A percentile compares a stretch with the other conserved stretches of the same genome.
Evolutionary conservation across 2,797 vertebrate genomes (phyloP).

Genomic region (Tachyglossus aculeatus): DNA sequence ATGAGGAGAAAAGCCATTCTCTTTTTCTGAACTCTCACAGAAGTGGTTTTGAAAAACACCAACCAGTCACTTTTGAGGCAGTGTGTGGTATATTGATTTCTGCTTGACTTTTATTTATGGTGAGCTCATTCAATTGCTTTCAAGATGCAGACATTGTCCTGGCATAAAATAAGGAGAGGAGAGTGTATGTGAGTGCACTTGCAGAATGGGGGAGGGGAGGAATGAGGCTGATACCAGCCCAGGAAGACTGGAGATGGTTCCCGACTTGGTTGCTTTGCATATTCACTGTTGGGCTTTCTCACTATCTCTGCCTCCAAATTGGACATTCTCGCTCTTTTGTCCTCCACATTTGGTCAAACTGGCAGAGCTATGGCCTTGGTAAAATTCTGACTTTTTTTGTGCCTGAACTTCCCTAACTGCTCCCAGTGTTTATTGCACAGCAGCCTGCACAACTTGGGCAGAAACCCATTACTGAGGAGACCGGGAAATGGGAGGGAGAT

Average conservation of each 20-base stretch:
- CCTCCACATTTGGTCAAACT: too few relatives aligned
- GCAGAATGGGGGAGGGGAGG: neutral
- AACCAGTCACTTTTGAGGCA: neutral
- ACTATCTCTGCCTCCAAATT: too few relatives aligned
- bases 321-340: too few relatives aligned
- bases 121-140: neutral
- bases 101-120: neutral
- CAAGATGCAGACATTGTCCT: neutral
- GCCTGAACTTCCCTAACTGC: neutral
- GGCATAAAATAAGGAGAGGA: neutral
- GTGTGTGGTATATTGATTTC: neutral
- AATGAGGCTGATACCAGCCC: neutral
- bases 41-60: neutral
- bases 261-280: too few relatives aligned
- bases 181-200: neutral
- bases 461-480: neutral
- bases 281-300: too few relatives aligned
- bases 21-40: neutral
- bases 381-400: neutral
- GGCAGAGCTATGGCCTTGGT: neutral
- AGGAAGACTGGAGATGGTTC: neutral
- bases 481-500: neutral
- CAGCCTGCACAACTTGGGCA: neutral
- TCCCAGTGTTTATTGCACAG: neutral
- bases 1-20: neutral